These are phyloP conservation scores for Pseudopipra pipra DNA, from an alignment of 2,113 vertebrate genomes.

Conservation along the genomic window DNA sequence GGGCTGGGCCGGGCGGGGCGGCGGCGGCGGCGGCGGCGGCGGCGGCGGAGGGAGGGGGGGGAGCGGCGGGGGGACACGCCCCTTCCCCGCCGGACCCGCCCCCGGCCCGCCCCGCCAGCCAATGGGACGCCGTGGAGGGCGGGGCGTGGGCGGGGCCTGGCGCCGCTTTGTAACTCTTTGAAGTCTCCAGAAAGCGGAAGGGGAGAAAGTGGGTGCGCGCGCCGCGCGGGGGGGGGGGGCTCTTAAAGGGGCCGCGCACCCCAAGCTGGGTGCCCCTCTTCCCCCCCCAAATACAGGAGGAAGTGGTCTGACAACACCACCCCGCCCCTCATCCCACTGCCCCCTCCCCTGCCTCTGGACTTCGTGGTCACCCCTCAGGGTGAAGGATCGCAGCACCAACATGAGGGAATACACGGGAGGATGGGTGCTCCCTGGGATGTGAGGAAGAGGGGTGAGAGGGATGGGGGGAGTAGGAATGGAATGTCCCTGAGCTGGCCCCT, in stretches of 20 bases:
- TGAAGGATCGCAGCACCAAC: not conserved
- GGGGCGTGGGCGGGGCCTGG: not conserved
- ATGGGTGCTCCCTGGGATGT: not conserved
- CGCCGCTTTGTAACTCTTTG: not conserved
- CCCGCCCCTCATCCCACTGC: too few species aligned
- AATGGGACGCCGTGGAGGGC: not conserved
- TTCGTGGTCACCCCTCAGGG: not conserved
- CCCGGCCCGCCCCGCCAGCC: too few species aligned
- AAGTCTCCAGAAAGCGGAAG: not conserved
- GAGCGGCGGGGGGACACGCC: too few species aligned
- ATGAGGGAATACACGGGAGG: not conserved
- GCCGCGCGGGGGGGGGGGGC: not conserved
- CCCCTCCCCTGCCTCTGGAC: not conserved
- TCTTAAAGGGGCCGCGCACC: constrained; percentile 6
- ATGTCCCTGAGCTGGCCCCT: not conserved
- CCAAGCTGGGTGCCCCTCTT: not conserved
- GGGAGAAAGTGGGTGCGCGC: not conserved
- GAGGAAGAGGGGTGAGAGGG: not conserved
- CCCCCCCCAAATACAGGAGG: not conserved
- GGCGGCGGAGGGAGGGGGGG: too few species aligned
- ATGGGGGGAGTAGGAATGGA: not conserved
- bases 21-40: too few species aligned
- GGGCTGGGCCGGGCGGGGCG: too few species aligned
- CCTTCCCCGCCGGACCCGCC: too few species aligned
- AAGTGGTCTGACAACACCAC: too few species aligned